Evolutionary conservation across 2,888 invertebrate genomes (phyloP).

Genomic region (Spialia ferax): DNA sequence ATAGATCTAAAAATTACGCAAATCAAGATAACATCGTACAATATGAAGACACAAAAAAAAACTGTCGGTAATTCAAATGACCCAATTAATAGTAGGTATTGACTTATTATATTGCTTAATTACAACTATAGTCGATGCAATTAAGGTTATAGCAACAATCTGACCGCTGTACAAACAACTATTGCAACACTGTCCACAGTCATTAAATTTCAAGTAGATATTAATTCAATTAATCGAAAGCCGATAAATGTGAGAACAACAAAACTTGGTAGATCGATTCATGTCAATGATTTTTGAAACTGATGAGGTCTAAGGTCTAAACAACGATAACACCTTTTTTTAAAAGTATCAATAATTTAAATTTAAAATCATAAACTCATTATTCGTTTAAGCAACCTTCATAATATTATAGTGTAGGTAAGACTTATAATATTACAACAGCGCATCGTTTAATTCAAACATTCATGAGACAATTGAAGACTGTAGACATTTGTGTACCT

Average conservation of each 20-base stretch:
- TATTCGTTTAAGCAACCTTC: neutral
- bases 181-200: conserved; percentile 21
- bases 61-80: conserved; percentile 12
- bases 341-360: neutral
- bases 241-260: neutral
- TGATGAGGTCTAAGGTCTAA: neutral
- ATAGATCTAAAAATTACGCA: neutral
- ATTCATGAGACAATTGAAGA: conserved; percentile 10
- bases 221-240: conserved; percentile 8
- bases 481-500: conserved; percentile 17
- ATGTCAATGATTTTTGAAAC: no score
- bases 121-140: conserved; percentile 11
- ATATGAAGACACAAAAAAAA: neutral
- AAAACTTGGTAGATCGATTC: neutral
- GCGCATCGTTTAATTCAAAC: conserved; percentile 18
- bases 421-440: conserved; percentile 25
- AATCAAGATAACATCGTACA: neutral
- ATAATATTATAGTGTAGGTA: neutral
- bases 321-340: neutral
- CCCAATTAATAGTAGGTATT: conserved; percentile 3
- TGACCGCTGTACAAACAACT: conserved; percentile 14
- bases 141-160: conserved; percentile 19
- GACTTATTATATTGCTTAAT: conserved; percentile 24
- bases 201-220: conserved; percentile 16
- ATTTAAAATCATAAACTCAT: no score